Conservation (phyloP, 92 coral and sea anemone genomes). For the Isaurus tuberculatus region DNA sequence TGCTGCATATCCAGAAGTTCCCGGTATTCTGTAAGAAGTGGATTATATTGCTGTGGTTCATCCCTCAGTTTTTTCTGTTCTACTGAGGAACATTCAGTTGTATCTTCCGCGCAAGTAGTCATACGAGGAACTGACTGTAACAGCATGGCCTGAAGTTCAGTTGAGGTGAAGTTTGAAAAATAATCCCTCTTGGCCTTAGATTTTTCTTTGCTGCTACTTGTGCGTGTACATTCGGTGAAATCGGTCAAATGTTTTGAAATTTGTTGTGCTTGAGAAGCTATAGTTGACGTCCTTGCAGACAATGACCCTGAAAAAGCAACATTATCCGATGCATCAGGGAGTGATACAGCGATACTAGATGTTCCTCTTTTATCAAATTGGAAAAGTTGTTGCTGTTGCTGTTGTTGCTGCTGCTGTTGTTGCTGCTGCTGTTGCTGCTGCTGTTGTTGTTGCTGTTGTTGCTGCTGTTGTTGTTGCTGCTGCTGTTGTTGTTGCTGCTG, state of each 20-base stretch:
- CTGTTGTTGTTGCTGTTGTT: slow-evolving; percentile 48
- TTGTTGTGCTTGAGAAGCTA: not conserved
- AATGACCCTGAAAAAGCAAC: not conserved
- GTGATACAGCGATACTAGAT: not conserved
- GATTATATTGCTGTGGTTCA: slow-evolving; percentile 67
- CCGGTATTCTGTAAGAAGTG: slow-evolving; percentile 87
- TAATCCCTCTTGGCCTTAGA: slow-evolving; percentile 65
- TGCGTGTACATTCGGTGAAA: not conserved
- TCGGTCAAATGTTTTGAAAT: not conserved
- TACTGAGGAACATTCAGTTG: slow-evolving; percentile 3
- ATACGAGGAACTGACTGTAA: slow-evolving; percentile 31
- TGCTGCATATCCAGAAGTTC: slow-evolving; percentile 86
- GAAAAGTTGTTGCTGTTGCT: slow-evolving; percentile 16
- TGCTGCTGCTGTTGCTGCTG: slow-evolving; percentile 37
- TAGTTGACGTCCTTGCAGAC: not conserved
- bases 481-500: slow-evolving; percentile 32
- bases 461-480: slow-evolving; percentile 35
- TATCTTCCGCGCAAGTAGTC: not conserved
- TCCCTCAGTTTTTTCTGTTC: slow-evolving; percentile 73
- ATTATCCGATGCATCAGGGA: not conserved
- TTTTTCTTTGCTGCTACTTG: slow-evolving; percentile 36
- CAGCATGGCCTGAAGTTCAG: slow-evolving; percentile 82
- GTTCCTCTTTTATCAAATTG: not conserved
- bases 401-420: slow-evolving; percentile 35
- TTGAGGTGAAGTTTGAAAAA: slow-evolving; percentile 86